Evolutionary conservation across 2,797 vertebrate genomes (phyloP).

Genomic region (Pseudochirops cupreus): DNA sequence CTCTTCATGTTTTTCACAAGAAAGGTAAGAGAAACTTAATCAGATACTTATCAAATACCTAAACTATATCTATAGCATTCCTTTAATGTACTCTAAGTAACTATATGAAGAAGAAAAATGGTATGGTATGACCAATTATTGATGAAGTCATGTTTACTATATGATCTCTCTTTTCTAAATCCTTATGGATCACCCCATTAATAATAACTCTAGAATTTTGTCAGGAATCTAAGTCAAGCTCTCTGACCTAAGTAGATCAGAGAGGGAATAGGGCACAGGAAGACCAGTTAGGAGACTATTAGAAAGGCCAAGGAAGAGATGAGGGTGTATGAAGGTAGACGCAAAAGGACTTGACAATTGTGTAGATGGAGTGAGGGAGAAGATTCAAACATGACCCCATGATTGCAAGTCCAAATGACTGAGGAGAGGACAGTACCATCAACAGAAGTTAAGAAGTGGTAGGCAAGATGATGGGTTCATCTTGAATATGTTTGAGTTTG

Average conservation of each 20-base stretch:
- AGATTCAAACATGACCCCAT: neutral
- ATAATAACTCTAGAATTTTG: neutral
- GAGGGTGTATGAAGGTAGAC: neutral
- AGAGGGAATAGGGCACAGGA: neutral
- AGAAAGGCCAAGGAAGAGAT: neutral
- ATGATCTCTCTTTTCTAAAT: neutral
- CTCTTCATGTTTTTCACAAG: neutral
- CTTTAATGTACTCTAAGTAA: neutral
- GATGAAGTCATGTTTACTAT: neutral
- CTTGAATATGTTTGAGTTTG: neutral
- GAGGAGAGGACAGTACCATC: neutral
- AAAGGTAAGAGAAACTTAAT: neutral
- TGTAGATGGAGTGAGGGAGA: neutral
- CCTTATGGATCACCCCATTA: neutral
- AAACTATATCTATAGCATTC: neutral
- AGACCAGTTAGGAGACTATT: neutral
- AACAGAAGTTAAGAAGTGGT: neutral
- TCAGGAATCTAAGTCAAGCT: neutral
- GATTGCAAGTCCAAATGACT: neutral
- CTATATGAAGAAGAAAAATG: neutral
- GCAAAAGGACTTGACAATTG: neutral
- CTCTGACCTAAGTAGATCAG: neutral
- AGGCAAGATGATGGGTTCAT: neutral
- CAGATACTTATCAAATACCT: neutral
- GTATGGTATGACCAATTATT: neutral